Percentiles rank a stretch among this genome's conserved stretches.
Conservation (phyloP, 2,888 invertebrate species). For the Lissocephala sabroskyi region DNA sequence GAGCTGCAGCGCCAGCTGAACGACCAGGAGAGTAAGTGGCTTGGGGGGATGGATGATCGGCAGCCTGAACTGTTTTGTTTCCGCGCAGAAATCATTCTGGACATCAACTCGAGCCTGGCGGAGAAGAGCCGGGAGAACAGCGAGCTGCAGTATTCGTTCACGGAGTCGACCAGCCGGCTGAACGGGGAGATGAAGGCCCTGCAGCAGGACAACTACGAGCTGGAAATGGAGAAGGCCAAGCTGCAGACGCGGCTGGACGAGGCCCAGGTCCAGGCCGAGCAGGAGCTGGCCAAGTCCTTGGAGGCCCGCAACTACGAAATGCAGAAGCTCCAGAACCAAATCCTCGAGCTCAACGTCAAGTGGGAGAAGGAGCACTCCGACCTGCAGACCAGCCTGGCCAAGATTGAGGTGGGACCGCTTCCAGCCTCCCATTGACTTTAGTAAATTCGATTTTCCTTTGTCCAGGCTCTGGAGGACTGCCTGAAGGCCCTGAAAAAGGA, state of each 20-base stretch:
- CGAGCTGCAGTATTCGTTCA: conserved; percentile 72
- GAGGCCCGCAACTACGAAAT: conserved; percentile 69
- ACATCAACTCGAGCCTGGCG: conserved; percentile 74
- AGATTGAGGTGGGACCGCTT: conserved; percentile 68
- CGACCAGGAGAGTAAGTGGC: conserved; percentile 75
- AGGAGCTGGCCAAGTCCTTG: conserved; percentile 60
- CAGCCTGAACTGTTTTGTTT: neutral
- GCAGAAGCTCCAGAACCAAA: conserved; percentile 64
- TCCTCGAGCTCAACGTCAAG: conserved; percentile 55
- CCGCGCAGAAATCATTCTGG: conserved; percentile 72
- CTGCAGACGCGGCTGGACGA: conserved; percentile 66
- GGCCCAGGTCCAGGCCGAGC: conserved; percentile 69
- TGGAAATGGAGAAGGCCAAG: conserved; percentile 72
- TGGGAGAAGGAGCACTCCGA: conserved; percentile 64
- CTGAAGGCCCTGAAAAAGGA: conserved; percentile 72
- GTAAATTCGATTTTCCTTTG: no score
- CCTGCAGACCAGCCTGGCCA: conserved; percentile 66
- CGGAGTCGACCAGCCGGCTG: conserved; percentile 73
- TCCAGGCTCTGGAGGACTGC: conserved; percentile 73
- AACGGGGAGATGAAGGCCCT: conserved; percentile 76
- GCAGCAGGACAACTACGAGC: conserved; percentile 74
- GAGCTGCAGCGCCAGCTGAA: conserved; percentile 79
- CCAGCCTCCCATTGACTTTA: no score
- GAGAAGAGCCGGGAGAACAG: conserved; percentile 75
- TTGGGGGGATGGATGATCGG: neutral